Conservation (phyloP, 2,113 vertebrate genomes). For the Butorides virescens region DNA sequence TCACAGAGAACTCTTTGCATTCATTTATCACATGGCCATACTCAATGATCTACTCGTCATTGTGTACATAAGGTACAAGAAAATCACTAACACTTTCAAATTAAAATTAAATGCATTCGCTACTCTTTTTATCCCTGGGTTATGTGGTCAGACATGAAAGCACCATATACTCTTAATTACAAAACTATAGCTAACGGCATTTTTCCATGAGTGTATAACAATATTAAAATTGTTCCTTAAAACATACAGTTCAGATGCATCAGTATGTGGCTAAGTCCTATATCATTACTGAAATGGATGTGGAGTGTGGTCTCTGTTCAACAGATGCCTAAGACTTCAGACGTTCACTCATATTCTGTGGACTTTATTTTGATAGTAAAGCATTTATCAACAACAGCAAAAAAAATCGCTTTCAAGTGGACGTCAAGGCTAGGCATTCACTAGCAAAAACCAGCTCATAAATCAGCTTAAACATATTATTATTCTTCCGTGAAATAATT, state of each 20-base stretch:
- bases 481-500: background rate
- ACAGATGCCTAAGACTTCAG: background rate
- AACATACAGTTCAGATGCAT: background rate
- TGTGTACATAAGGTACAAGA: background rate
- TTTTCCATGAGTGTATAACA: background rate
- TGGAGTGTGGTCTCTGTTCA: background rate
- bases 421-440: background rate
- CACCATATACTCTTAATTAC: background rate
- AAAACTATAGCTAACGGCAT: background rate
- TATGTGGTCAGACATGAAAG: background rate
- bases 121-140: background rate
- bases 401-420: conserved; percentile 4
- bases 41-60: background rate
- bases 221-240: background rate
- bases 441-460: background rate
- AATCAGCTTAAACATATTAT: conserved; percentile 30
- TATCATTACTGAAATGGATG: background rate
- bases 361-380: background rate
- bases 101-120: background rate
- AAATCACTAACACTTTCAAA: background rate
- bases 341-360: background rate
- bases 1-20: background rate
- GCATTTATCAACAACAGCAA: background rate
- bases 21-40: background rate
- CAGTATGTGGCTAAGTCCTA: background rate